phyloP scores from a whole-genome alignment of 2,888 invertebrate species.

The Hemithea aestivaria region DNA sequence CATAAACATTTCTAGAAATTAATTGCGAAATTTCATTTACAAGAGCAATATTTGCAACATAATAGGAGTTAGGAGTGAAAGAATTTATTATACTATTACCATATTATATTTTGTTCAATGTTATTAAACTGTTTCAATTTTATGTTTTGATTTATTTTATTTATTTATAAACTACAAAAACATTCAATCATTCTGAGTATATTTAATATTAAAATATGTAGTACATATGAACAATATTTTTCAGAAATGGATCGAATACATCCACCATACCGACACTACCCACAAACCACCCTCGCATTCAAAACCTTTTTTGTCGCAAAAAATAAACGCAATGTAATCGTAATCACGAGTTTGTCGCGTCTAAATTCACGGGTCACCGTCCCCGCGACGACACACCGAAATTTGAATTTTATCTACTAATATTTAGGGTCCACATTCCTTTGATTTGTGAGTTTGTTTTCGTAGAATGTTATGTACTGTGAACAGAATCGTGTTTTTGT shows the following conservation, averaged over 20 bases:
- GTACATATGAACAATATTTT: neutral
- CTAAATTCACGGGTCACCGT: constrained; percentile 37
- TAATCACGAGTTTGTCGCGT: constrained; percentile 38
- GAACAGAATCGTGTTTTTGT: constrained; percentile 19
- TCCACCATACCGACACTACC: constrained; percentile 24
- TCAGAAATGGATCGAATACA: constrained; percentile 9
- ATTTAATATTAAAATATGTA: too few relatives aligned
- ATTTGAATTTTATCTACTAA: constrained; percentile 15
- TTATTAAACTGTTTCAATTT: too few relatives aligned
- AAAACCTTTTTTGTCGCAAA: constrained; percentile 37
- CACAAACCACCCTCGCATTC: constrained; percentile 32
- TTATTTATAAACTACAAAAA: too few relatives aligned
- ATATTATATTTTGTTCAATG: too few relatives aligned
- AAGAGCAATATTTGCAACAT: too few relatives aligned
- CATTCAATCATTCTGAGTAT: too few relatives aligned
- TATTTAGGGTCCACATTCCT: constrained; percentile 14
- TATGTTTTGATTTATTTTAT: too few relatives aligned
- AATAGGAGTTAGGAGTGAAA: too few relatives aligned
- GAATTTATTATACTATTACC: too few relatives aligned
- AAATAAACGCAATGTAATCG: constrained; percentile 41
- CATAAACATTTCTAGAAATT: neutral
- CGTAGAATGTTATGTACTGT: constrained; percentile 15
- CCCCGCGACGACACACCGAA: constrained; percentile 16
- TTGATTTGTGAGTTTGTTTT: constrained; percentile 7
- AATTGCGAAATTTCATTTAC: too few relatives aligned